Evolutionary conservation across 2,113 vertebrate genomes (phyloP).

Genomic region (Cyanoliseus patagonus): DNA sequence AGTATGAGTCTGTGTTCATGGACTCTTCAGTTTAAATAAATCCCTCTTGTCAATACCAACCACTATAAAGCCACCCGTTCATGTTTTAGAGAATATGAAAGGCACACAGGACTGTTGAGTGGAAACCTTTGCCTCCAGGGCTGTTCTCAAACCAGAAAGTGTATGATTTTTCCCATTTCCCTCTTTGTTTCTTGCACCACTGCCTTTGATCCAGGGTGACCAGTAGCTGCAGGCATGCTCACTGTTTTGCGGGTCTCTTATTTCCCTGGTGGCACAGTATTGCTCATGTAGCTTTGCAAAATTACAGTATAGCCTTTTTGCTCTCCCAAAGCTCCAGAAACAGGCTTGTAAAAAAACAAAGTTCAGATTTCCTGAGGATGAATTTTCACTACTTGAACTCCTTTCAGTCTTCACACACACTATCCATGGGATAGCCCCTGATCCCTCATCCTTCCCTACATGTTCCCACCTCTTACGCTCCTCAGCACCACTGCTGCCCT

Average conservation of each 20-base stretch:
- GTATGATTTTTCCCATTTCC: not conserved
- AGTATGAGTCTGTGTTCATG: rapidly evolving
- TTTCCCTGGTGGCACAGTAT: not conserved
- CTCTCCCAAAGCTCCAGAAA: not conserved
- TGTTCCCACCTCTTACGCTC: not conserved
- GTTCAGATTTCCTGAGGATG: not conserved
- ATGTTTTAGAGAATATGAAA: not conserved
- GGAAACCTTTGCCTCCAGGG: not conserved
- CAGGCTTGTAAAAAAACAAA: not conserved
- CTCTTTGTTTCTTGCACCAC: not conserved
- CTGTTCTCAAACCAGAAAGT: not conserved
- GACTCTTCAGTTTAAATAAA: not conserved
- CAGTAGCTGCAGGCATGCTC: not conserved
- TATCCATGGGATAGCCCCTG: not conserved
- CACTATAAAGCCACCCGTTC: not conserved
- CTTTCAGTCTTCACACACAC: not conserved
- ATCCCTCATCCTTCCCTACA: not conserved
- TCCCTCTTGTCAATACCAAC: not conserved
- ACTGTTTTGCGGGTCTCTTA: not conserved
- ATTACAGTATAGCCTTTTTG: not conserved
- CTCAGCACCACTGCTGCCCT: not conserved
- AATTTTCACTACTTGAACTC: not conserved
- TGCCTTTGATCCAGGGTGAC: not conserved
- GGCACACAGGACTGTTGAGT: not conserved
- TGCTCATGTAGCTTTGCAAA: not conserved